Evolutionary conservation across 2,888 invertebrate genomes (phyloP).

Genomic region (Sesamia inferens): DNA sequence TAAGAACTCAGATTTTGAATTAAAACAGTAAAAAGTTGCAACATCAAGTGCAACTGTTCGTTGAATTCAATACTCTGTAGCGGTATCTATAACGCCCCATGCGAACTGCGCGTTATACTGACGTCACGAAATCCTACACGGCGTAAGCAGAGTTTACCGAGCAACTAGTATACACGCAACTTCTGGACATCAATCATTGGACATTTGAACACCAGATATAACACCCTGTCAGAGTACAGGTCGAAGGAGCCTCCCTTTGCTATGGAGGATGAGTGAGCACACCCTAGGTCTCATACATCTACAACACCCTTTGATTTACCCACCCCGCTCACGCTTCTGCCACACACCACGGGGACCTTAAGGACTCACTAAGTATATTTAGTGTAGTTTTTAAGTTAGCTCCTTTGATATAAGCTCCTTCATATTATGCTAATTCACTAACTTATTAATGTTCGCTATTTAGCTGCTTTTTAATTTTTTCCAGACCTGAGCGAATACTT

Average conservation of each 20-base stretch:
- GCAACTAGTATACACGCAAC: too few relatives aligned
- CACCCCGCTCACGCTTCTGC: slow-evolving; percentile 46
- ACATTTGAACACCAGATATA: too few relatives aligned
- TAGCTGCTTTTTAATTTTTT: slow-evolving; percentile 49
- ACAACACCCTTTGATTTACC: background rate
- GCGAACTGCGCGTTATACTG: too few relatives aligned
- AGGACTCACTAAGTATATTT: slow-evolving; percentile 75
- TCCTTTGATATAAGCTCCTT: slow-evolving; percentile 73
- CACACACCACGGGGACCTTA: slow-evolving; percentile 55
- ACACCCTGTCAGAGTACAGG: too few relatives aligned
- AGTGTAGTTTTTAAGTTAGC: slow-evolving; percentile 76
- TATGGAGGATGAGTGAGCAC: too few relatives aligned
- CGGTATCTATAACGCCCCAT: too few relatives aligned
- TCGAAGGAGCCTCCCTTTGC: too few relatives aligned
- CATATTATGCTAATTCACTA: slow-evolving; percentile 71
- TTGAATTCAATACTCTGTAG: background rate
- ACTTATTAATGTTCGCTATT: slow-evolving; percentile 56
- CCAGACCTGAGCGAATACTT: slow-evolving; percentile 19
- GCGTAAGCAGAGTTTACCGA: too few relatives aligned
- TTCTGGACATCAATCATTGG: too few relatives aligned
- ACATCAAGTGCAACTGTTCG: background rate
- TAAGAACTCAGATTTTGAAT: background rate
- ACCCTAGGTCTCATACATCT: too few relatives aligned
- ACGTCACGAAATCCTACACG: too few relatives aligned
- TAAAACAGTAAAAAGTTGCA: background rate